Percentiles rank a stretch among this genome's conserved stretches.
Evolutionary conservation across 2,797 vertebrate genomes (phyloP).

Genomic region (Pithecia hirsuta): DNA sequence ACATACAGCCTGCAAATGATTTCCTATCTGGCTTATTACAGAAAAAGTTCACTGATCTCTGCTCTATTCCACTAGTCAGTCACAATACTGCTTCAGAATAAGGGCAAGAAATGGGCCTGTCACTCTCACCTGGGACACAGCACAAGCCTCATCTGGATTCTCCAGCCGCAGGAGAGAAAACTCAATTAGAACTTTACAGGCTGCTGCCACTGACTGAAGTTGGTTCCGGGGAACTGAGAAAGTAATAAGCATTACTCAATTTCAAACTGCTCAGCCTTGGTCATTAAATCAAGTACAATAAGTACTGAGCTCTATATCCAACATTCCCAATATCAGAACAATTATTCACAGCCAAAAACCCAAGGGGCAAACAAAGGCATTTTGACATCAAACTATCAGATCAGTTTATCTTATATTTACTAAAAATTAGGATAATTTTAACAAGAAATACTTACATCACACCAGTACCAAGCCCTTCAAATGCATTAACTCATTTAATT

Average conservation of each 20-base stretch:
- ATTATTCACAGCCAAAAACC: not conserved
- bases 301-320: not conserved
- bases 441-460: not conserved
- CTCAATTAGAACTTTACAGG: conserved; percentile 98
- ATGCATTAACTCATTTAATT: conserved; percentile 10
- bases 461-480: not conserved
- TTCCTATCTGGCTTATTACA: not conserved
- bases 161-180: conserved; percentile 97
- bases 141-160: conserved; percentile 98
- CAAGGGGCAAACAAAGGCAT: not conserved
- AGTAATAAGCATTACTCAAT: conserved; percentile 55
- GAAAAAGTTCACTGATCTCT: not conserved
- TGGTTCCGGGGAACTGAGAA: conserved; percentile 96
- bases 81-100: not conserved
- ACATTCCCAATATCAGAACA: not conserved
- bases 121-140: conserved; percentile 96
- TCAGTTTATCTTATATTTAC: not conserved
- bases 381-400: not conserved
- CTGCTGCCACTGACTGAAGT: conserved; percentile 95
- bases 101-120: not conserved
- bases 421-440: conserved; percentile 27
- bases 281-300: not conserved
- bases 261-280: not conserved
- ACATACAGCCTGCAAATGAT: not conserved
- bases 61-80: not conserved